Evolutionary conservation across 2,797 vertebrate genomes (phyloP), one percentile per base, ranked within the genome.

Genomic region (Ctenochaetus hawaiiensis): DNA sequence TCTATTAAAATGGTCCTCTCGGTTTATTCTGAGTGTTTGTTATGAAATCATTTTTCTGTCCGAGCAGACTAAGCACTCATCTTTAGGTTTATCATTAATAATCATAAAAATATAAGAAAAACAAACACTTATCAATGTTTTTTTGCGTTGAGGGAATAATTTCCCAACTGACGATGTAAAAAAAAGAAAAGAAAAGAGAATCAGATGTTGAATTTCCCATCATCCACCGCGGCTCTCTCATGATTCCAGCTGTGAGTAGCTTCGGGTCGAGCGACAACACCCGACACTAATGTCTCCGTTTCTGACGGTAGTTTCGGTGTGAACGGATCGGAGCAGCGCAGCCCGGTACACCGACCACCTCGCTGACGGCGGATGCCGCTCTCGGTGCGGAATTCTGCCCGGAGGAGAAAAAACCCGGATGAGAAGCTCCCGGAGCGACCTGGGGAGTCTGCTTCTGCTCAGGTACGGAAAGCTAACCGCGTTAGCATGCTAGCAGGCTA

Each of bases 401-500:
- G 72, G 73, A 83, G 63, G 60, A 87, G 62, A 16, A 79, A 56
- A 43, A 72, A 20, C 56, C 70, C 84, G 79, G 78, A 77, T 74
- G 82, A 89, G 58, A 81, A 88, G 70, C 76, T 65, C 23, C 51
- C 66, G 75, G 63, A 75, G 47, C 45, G 70, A 56, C 47, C 71
- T 5, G 30, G 62, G 16, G 77, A 76, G 64, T 37, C 66, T 4
- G 20, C 75, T 20, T 59, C 78, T 12, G 63, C 62, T 63, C 59
- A 63, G 89, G 86, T 87, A 37, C 48, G 9, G 49, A 5, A 20
- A 75, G 87, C 80, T 86, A 84, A 57, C 18, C 0, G 10, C 0
- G 57, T 13, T 89, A 90, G 76, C 85, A 77, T 84, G 89, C 76
- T 83, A 86, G 57, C 22, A 63, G 9, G 26, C 39, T 59, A 30